phyloP scores from a whole-genome alignment of 23 tunicate species.

The Ciona savignyi region DNA sequence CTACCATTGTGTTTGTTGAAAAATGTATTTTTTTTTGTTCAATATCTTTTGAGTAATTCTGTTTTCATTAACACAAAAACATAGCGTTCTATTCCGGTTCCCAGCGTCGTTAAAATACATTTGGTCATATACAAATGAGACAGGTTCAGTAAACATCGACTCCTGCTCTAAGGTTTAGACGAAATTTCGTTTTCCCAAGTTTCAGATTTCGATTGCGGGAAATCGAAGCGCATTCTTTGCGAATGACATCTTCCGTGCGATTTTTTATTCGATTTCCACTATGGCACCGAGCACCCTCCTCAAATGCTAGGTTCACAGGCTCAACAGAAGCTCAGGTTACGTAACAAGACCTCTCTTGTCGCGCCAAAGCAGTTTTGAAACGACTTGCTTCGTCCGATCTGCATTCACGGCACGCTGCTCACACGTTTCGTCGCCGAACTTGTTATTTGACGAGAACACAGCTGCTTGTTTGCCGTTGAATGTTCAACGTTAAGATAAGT shows the following conservation, averaged over 20 bases:
- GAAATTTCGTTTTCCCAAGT: neutral
- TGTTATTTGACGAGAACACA: neutral
- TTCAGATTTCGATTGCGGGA: neutral
- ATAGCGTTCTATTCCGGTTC: too few relatives aligned
- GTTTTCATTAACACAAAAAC: too few relatives aligned
- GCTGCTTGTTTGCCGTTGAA: neutral
- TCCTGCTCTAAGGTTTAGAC: neutral
- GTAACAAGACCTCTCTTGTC: neutral
- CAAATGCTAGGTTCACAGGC: constrained; percentile 1
- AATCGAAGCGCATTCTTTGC: neutral
- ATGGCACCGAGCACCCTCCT: neutral
- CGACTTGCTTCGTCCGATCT: neutral
- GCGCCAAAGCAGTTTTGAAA: neutral
- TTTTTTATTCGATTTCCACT: neutral
- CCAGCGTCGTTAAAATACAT: too few relatives aligned
- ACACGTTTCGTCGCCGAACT: neutral
- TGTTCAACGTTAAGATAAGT: neutral
- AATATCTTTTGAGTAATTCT: too few relatives aligned
- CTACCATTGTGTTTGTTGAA: too few relatives aligned
- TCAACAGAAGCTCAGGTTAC: neutral
- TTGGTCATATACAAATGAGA: too few relatives aligned
- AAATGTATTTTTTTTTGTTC: too few relatives aligned
- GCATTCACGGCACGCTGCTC: neutral
- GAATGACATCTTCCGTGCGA: neutral
- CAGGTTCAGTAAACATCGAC: neutral